These are phyloP conservation scores for Patella depressa DNA, from an alignment of 2,888 invertebrate species.

Conservation along the genomic window DNA sequence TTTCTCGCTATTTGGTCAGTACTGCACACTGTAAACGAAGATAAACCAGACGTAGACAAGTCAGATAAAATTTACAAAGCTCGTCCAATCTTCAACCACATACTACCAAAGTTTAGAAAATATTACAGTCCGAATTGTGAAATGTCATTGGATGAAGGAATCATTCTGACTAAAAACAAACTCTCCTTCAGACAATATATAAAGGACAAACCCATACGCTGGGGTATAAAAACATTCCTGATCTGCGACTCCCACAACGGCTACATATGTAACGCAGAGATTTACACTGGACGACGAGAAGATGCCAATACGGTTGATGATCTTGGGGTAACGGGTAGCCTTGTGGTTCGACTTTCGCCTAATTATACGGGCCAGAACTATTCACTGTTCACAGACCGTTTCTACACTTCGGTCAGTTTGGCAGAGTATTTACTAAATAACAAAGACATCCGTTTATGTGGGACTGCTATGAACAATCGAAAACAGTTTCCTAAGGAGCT, in stretches of 20 bases:
- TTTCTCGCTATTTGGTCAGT: slow-evolving; percentile 33
- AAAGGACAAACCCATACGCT: too few species aligned
- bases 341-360: slow-evolving; percentile 18
- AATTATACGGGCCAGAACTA: slow-evolving; percentile 20
- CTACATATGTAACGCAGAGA: slow-evolving; percentile 12
- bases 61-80: slow-evolving; percentile 30
- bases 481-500: neutral
- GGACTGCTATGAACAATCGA: slow-evolving; percentile 17
- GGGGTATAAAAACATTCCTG: slow-evolving; percentile 30
- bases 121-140: neutral
- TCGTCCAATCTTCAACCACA: neutral
- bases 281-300: slow-evolving; percentile 29
- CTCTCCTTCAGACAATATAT: slow-evolving; percentile 1
- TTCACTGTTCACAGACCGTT: slow-evolving; percentile 11
- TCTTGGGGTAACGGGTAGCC: slow-evolving; percentile 29
- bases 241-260: slow-evolving; percentile 28
- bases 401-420: slow-evolving; percentile 14
- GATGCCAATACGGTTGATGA: slow-evolving; percentile 18
- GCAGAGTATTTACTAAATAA: slow-evolving; percentile 15
- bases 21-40: slow-evolving; percentile 32
- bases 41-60: slow-evolving; percentile 27
- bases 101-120: slow-evolving; percentile 18
- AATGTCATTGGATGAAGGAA: slow-evolving; percentile 14
- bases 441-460: slow-evolving; percentile 15
- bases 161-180: slow-evolving; percentile 13